Percentiles rank a stretch among this genome's conserved stretches.
phyloP scores from a whole-genome alignment of 2,113 vertebrate species.

The Eulacestoma nigropectus region DNA sequence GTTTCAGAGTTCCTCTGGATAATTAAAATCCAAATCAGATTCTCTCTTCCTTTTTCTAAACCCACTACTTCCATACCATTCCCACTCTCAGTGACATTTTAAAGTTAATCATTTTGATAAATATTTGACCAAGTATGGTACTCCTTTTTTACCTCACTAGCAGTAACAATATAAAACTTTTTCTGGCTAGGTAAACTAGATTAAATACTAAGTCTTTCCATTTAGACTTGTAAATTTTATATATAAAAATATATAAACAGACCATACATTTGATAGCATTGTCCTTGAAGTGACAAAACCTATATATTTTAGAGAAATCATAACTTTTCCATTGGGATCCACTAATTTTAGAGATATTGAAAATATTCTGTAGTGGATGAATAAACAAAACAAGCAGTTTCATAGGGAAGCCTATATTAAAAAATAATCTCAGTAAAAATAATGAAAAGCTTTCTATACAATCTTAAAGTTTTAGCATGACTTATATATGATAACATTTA shows the following conservation, averaged over 20 bases:
- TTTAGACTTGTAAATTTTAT: not conserved
- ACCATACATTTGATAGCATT: not conserved
- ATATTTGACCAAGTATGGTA: not conserved
- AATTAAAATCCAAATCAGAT: not conserved
- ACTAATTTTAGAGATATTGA: not conserved
- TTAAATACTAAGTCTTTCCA: not conserved
- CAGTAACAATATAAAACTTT: not conserved
- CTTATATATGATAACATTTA: not conserved
- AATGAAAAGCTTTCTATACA: not conserved
- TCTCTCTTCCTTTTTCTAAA: not conserved
- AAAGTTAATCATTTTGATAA: not conserved
- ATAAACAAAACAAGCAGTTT: not conserved
- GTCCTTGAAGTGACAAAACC: not conserved
- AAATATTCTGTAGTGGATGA: not conserved
- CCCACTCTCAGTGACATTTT: not conserved
- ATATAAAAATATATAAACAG: not conserved
- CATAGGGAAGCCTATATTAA: not conserved
- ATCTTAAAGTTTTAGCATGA: not conserved
- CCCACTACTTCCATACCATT: not conserved
- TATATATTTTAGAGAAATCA: fast-evolving
- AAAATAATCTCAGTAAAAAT: not conserved
- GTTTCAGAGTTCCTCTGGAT: not conserved
- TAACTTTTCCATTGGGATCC: not conserved
- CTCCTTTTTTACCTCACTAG: not conserved
- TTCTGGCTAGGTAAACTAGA: not conserved